Evolutionary conservation across 1,140 invertebrate genomes (phyloP).

Genomic region (Drosophila pseudoobscura): DNA sequence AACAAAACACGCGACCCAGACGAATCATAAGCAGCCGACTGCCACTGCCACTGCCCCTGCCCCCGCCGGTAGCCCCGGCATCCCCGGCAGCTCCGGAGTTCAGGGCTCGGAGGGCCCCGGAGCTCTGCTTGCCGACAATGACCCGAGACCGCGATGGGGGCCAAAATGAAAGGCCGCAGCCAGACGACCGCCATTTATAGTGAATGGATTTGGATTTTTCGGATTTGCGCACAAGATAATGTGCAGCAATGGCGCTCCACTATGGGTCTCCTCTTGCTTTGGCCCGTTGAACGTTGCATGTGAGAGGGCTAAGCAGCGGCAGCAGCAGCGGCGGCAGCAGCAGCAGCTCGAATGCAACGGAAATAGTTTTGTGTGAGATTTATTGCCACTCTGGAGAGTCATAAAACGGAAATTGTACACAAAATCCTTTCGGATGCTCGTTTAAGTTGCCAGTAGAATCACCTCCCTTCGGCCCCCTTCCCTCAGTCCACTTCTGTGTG

Average conservation of each 20-base stretch:
- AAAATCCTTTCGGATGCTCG: slow-evolving; percentile 82
- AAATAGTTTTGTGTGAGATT: slow-evolving; percentile 83
- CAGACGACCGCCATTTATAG: slow-evolving; percentile 77
- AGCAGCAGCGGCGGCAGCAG: slow-evolving; percentile 21
- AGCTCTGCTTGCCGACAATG: slow-evolving; percentile 62
- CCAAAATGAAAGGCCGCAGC: slow-evolving; percentile 63
- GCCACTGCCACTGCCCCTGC: slow-evolving; percentile 1
- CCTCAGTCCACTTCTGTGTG: slow-evolving; percentile 29
- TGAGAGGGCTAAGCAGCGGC: slow-evolving; percentile 33
- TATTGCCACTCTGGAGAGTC: slow-evolving; percentile 83
- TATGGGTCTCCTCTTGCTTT: background rate
- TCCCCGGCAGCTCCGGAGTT: no score
- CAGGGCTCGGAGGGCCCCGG: slow-evolving; percentile 8
- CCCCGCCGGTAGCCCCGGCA: background rate
- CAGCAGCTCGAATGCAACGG: slow-evolving; percentile 81
- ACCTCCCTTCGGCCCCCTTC: background rate
- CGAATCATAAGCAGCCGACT: slow-evolving; percentile 70
- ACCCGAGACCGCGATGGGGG: slow-evolving; percentile 54
- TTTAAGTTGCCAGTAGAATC: slow-evolving; percentile 68
- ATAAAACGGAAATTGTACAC: slow-evolving; percentile 83
- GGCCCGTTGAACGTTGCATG: slow-evolving; percentile 48
- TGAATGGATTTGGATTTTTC: slow-evolving; percentile 80
- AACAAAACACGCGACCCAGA: slow-evolving; percentile 72
- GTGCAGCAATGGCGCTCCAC: slow-evolving; percentile 44
- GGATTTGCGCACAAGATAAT: slow-evolving; percentile 80